Percentiles rank a stretch among this genome's conserved stretches.
phyloP scores from a whole-genome alignment of 2,113 vertebrate genomes.

The Brachyhypopomus gauderio region DNA sequence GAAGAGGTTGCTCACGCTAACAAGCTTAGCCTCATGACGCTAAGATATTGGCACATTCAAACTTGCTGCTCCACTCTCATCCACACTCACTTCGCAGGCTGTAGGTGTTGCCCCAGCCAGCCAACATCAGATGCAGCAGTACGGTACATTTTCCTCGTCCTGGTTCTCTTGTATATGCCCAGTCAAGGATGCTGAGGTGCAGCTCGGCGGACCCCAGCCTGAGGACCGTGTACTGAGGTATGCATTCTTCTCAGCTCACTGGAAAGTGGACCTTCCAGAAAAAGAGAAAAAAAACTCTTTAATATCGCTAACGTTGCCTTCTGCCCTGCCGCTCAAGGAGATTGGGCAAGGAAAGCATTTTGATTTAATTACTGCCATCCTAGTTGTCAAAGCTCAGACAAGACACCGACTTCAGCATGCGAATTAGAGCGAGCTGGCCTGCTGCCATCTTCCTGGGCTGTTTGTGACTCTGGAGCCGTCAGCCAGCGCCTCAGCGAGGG shows the following conservation, averaged over 20 bases:
- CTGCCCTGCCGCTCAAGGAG: constrained; percentile 17
- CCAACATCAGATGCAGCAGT: constrained; percentile 1
- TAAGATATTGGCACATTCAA: too few relatives aligned
- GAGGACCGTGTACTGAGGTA: constrained; percentile 38
- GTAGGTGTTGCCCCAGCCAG: not conserved
- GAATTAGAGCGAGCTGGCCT: constrained; percentile 51
- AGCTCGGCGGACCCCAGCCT: constrained; percentile 23
- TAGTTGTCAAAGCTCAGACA: constrained; percentile 36
- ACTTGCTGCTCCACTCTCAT: too few relatives aligned
- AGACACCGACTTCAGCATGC: constrained; percentile 40
- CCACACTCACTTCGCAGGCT: not conserved
- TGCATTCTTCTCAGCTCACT: constrained; percentile 1
- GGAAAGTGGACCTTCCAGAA: constrained; percentile 16
- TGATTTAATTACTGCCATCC: constrained; percentile 53
- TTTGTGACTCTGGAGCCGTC: constrained; percentile 30
- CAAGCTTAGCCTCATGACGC: too few relatives aligned
- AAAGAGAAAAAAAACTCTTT: constrained; percentile 1
- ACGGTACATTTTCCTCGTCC: not conserved
- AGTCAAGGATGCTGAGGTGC: not conserved
- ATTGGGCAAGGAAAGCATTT: constrained; percentile 35
- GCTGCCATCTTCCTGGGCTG: constrained; percentile 35
- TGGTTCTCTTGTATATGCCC: not conserved
- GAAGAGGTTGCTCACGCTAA: not conserved
- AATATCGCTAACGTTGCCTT: constrained; percentile 15
- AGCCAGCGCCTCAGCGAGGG: constrained; percentile 19